phyloP scores from a whole-genome alignment of 1,140 invertebrate genomes.

The Papilio polyxenes region DNA sequence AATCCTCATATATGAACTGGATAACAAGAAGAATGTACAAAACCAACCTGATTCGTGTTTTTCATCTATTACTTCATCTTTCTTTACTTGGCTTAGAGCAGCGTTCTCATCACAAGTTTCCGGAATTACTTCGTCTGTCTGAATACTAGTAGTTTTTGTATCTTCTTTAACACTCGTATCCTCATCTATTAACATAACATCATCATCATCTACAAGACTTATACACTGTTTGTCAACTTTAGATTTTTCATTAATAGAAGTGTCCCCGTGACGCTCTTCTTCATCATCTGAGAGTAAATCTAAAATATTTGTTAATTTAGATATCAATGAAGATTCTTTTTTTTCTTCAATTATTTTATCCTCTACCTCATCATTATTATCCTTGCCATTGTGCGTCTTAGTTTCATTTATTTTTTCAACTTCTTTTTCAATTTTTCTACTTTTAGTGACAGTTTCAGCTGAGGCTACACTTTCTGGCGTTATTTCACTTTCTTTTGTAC shows the following conservation, averaged over 20 bases:
- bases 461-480: constrained; percentile 29
- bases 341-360: constrained; percentile 40
- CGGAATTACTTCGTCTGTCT: constrained; percentile 26
- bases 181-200: constrained; percentile 67
- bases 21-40: background rate
- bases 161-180: constrained; percentile 47
- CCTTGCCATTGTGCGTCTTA: constrained; percentile 4
- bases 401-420: constrained; percentile 35
- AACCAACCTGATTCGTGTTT: constrained; percentile 39
- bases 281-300: constrained; percentile 73
- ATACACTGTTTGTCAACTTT: constrained; percentile 58
- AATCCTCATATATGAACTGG: background rate
- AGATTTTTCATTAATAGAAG: background rate
- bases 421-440: constrained; percentile 35
- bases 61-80: constrained; percentile 19
- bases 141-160: constrained; percentile 20
- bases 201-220: constrained; percentile 66
- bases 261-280: constrained; percentile 50
- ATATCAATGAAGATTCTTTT: constrained; percentile 48
- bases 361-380: background rate
- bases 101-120: constrained; percentile 7
- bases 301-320: constrained; percentile 67
- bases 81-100: constrained; percentile 29
- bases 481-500: background rate
- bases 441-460: constrained; percentile 15